A percentile compares a stretch with the other conserved stretches of the same genome.
Evolutionary conservation across 2,888 invertebrate genomes (phyloP).

Genomic region (Monochamus alternatus): DNA sequence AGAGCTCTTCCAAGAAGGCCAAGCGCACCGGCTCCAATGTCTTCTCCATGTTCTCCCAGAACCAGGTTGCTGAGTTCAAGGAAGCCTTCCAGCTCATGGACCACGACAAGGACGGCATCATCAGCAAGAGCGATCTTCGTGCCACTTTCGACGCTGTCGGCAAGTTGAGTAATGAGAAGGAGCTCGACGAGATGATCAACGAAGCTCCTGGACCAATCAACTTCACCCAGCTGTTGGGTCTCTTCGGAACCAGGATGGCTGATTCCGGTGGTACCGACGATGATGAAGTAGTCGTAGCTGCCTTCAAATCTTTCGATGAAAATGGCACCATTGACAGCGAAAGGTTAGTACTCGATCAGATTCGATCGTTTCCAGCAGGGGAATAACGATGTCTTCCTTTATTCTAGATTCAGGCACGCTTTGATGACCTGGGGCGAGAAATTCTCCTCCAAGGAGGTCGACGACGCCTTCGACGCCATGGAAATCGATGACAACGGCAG

Average conservation of each 20-base stretch:
- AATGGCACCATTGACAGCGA: slow-evolving; percentile 92
- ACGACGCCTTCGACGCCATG: slow-evolving; percentile 95
- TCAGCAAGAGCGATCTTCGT: slow-evolving; percentile 90
- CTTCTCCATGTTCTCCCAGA: slow-evolving; percentile 97
- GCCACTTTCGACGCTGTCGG: slow-evolving; percentile 94
- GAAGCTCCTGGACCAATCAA: slow-evolving; percentile 93
- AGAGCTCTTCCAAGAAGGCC: slow-evolving; percentile 86
- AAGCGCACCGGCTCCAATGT: slow-evolving; percentile 96
- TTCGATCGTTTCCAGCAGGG: neutral
- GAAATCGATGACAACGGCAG: slow-evolving; percentile 92
- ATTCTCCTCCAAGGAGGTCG: slow-evolving; percentile 90
- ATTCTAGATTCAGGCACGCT: slow-evolving; percentile 85
- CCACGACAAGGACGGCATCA: slow-evolving; percentile 88
- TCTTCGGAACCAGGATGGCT: slow-evolving; percentile 94
- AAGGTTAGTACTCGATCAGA: slow-evolving; percentile 71
- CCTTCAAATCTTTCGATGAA: slow-evolving; percentile 94
- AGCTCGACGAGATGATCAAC: slow-evolving; percentile 91
- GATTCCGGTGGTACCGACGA: slow-evolving; percentile 91
- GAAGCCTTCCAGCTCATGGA: slow-evolving; percentile 97
- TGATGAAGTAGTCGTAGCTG: slow-evolving; percentile 91
- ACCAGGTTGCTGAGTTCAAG: slow-evolving; percentile 92
- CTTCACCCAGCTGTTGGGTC: slow-evolving; percentile 93
- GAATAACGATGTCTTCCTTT: slow-evolving; percentile 26
- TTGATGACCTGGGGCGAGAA: slow-evolving; percentile 96
- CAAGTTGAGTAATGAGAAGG: slow-evolving; percentile 91